These are phyloP conservation scores for Noturus placidus DNA, from an alignment of 2,113 vertebrate genomes.

Conservation along the genomic window DNA sequence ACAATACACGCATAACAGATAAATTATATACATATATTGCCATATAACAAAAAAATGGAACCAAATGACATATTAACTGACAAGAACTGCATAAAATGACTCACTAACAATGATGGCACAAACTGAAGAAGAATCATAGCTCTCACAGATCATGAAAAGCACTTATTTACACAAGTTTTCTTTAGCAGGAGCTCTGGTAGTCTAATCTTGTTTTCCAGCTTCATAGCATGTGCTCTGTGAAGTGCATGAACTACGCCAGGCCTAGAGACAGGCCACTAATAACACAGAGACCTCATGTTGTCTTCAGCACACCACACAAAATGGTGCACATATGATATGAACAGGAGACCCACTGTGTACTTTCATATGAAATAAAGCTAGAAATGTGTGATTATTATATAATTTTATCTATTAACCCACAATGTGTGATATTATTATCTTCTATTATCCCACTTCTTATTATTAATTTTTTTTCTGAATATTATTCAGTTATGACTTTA, in stretches of 20 bases:
- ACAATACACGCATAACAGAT: background rate
- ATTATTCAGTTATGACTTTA: background rate
- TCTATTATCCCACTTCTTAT: background rate
- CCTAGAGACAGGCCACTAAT: constrained; percentile 70
- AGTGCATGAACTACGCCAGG: constrained; percentile 72
- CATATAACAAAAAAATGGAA: background rate
- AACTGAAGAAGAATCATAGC: background rate
- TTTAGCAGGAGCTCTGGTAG: background rate
- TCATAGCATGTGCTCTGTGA: constrained; percentile 67
- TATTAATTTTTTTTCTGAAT: background rate
- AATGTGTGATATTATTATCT: too few relatives aligned
- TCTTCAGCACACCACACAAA: constrained; percentile 61
- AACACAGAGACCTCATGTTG: constrained; percentile 58
- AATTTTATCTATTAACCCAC: too few relatives aligned
- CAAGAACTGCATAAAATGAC: background rate
- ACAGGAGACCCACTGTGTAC: constrained; percentile 13
- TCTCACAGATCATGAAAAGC: background rate
- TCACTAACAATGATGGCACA: background rate
- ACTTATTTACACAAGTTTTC: background rate
- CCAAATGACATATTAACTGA: background rate
- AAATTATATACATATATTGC: background rate
- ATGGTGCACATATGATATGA: constrained; percentile 63
- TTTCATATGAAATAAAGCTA: background rate
- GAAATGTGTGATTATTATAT: too few relatives aligned
- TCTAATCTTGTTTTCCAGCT: constrained; percentile 58